phyloP scores from a whole-genome alignment of 2,113 vertebrate species.

The Bufo bufo region DNA sequence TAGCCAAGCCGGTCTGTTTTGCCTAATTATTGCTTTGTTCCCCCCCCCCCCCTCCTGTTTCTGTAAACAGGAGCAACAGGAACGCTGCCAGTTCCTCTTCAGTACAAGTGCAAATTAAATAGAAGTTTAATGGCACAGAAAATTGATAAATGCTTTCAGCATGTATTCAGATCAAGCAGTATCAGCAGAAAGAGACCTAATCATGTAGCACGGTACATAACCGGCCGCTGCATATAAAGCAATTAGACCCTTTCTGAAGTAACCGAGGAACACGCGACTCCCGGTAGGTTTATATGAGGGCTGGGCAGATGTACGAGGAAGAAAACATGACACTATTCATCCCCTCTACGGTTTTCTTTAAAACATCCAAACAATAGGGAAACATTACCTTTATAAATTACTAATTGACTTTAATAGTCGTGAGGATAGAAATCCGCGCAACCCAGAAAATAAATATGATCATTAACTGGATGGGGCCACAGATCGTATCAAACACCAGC shows the following conservation, averaged over 20 bases:
- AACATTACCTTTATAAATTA: background rate
- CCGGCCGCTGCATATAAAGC: background rate
- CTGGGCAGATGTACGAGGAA: too few species aligned
- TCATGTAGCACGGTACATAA: background rate
- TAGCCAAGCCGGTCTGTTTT: too few species aligned
- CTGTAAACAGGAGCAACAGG: background rate
- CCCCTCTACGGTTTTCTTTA: background rate
- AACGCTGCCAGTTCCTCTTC: background rate
- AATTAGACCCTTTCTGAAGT: background rate
- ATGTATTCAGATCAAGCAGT: background rate
- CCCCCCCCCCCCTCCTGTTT: too few species aligned
- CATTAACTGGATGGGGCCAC: background rate
- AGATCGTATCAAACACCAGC: background rate
- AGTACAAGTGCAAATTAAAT: constrained; percentile 1
- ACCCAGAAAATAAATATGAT: background rate
- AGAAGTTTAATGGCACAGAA: constrained; percentile 20
- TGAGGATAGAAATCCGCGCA: too few species aligned
- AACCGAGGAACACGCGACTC: background rate
- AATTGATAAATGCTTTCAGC: constrained; percentile 16
- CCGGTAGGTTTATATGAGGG: too few species aligned
- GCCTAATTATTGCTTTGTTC: background rate
- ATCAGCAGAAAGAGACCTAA: background rate
- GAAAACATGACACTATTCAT: too few species aligned
- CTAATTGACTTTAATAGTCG: background rate
- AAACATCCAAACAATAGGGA: background rate